Conservation (phyloP, 2,888 invertebrate genomes). For the Acleris holmiana region DNA sequence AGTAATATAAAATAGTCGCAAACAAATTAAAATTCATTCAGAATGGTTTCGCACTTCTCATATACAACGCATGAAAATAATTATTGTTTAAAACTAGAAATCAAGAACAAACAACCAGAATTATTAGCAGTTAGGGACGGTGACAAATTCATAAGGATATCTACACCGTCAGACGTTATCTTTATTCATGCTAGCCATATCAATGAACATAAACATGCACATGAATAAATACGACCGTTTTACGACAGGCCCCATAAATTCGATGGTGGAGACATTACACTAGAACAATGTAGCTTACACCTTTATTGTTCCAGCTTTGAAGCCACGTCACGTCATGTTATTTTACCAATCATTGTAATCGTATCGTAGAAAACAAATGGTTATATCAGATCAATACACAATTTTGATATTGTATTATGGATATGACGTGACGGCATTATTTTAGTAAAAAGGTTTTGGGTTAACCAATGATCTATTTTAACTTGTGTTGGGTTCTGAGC, state of each 20-base stretch:
- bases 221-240: constrained; percentile 71
- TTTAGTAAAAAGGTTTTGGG: no score
- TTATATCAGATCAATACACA: neutral
- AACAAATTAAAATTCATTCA: neutral
- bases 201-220: constrained; percentile 71
- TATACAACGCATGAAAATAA: no score
- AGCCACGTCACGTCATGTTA: neutral
- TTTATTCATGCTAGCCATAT: constrained; percentile 58
- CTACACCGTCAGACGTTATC: constrained; percentile 35
- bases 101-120: constrained; percentile 1
- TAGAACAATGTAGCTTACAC: constrained; percentile 41
- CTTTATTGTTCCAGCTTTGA: constrained; percentile 19
- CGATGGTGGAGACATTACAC: constrained; percentile 57
- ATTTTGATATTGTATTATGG: neutral
- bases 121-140: constrained; percentile 6
- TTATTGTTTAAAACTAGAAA: no score
- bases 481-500: neutral
- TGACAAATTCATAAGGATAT: constrained; percentile 29
- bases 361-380: neutral
- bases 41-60: neutral
- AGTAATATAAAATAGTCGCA: neutral
- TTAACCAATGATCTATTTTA: neutral
- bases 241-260: constrained; percentile 63
- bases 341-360: constrained; percentile 6
- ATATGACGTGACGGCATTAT: no score